phyloP scores from a whole-genome alignment of 2,888 invertebrate species.

The Temnothorax ravouxi region DNA sequence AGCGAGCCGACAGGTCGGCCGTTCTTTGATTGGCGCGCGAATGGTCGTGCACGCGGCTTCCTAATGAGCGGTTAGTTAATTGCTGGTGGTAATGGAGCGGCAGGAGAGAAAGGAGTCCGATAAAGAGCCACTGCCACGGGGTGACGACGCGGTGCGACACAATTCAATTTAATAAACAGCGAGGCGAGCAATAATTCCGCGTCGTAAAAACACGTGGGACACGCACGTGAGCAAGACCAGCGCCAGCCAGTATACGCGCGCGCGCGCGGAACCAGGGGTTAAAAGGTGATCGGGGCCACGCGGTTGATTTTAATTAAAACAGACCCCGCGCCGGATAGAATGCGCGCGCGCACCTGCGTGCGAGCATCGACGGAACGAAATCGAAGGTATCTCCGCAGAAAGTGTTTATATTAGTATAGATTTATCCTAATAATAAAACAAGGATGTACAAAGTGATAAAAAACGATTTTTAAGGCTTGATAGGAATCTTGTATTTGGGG shows the following conservation, averaged over 20 bases:
- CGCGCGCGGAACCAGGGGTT: slow-evolving; percentile 48
- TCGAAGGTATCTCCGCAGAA: background rate
- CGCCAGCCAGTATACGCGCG: slow-evolving; percentile 32
- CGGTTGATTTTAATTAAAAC: slow-evolving; percentile 62
- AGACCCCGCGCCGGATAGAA: slow-evolving; percentile 12
- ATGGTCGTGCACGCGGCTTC: slow-evolving; percentile 38
- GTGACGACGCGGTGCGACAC: slow-evolving; percentile 54
- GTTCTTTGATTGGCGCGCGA: slow-evolving; percentile 47
- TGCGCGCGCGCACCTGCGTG: background rate
- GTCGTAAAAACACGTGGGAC: slow-evolving; percentile 68
- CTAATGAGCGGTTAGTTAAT: slow-evolving; percentile 62
- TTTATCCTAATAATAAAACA: background rate
- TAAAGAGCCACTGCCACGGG: slow-evolving; percentile 36
- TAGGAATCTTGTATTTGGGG: background rate
- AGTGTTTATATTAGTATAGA: slow-evolving; percentile 3
- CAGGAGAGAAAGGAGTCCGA: slow-evolving; percentile 12
- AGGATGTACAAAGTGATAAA: background rate
- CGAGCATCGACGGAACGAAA: background rate
- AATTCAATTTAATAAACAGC: slow-evolving; percentile 72
- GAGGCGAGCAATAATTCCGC: slow-evolving; percentile 64
- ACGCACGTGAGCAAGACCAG: slow-evolving; percentile 53
- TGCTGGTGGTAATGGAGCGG: slow-evolving; percentile 57
- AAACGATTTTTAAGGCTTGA: background rate
- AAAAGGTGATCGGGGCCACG: slow-evolving; percentile 59
- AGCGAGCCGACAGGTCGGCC: slow-evolving; percentile 18